Percentiles rank a stretch among this genome's conserved stretches.
These are phyloP conservation scores for Salmo trutta DNA, from an alignment of 2,797 vertebrate species.

Conservation along the genomic window DNA sequence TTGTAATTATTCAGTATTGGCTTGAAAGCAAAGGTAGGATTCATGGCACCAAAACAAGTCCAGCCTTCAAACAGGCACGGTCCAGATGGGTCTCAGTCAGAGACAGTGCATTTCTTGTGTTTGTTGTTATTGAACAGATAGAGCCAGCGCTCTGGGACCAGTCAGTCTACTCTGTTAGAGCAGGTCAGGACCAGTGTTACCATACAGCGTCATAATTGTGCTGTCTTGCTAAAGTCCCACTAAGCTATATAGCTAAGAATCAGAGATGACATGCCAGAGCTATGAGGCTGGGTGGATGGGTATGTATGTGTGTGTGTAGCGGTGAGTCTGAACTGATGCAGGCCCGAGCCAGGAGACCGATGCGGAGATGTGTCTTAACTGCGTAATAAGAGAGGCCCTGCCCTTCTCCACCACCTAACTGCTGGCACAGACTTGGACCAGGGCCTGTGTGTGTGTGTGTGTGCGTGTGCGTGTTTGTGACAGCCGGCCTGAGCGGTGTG, in stretches of 20 bases:
- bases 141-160: constrained; percentile 20
- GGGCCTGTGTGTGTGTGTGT: background rate
- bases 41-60: constrained; percentile 51
- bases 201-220: constrained; percentile 13
- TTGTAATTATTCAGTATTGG: constrained; percentile 74
- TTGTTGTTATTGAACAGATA: constrained; percentile 50
- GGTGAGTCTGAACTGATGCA: constrained; percentile 18
- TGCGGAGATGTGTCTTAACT: constrained; percentile 42
- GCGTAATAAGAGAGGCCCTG: constrained; percentile 40
- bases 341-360: constrained; percentile 28
- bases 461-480: too few species aligned
- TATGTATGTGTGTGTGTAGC: constrained; percentile 19
- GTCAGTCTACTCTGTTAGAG: constrained; percentile 40
- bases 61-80: constrained; percentile 54
- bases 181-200: constrained; percentile 40
- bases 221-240: constrained; percentile 43
- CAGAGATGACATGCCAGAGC: constrained; percentile 25
- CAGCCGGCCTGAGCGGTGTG: constrained; percentile 34
- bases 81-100: constrained; percentile 67
- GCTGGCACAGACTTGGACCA: constrained; percentile 42
- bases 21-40: constrained; percentile 68
- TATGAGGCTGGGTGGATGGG: constrained; percentile 9
- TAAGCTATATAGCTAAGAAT: constrained; percentile 45
- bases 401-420: constrained; percentile 35
- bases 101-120: constrained; percentile 55